Conservation (phyloP, 30 jellyfish, hydroid and myxozoan species). For the Chrysaora quinquecirrha region DNA sequence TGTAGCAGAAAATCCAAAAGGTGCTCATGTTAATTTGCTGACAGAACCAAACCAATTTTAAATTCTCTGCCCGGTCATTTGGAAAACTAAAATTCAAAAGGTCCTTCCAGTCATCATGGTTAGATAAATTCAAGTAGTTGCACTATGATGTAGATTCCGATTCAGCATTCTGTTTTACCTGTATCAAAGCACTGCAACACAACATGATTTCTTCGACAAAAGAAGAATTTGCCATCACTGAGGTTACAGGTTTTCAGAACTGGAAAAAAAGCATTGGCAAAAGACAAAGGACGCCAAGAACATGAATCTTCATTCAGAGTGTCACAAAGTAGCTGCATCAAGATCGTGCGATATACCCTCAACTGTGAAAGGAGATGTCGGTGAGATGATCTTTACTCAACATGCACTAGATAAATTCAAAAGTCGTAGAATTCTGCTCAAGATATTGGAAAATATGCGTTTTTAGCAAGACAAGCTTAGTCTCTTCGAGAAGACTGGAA, state of each 20-base stretch:
- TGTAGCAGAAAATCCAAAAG: conserved; percentile 39
- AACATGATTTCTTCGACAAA: conserved; percentile 58
- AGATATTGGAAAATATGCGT: too few species aligned
- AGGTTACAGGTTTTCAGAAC: conserved; percentile 64
- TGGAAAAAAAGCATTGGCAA: conserved; percentile 75
- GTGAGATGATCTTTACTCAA: too few species aligned
- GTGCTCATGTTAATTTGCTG: conserved; percentile 26
- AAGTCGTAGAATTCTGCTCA: too few species aligned
- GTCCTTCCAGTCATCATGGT: too few species aligned
- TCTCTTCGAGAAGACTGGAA: too few species aligned
- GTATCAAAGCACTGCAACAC: too few species aligned
- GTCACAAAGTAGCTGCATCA: conserved; percentile 72
- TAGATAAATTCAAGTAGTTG: conserved; percentile 55
- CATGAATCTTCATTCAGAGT: too few species aligned
- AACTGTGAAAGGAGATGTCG: too few species aligned
- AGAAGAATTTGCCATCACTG: conserved; percentile 51
- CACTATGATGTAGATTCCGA: conserved; percentile 55
- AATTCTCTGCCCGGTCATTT: conserved; percentile 56
- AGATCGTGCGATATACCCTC: too few species aligned
- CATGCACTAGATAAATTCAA: too few species aligned
- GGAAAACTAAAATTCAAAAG: conserved; percentile 17
- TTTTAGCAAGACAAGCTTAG: too few species aligned
- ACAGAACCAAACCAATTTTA: conserved; percentile 62
- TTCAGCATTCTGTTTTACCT: too few species aligned
- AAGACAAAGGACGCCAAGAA: conserved; percentile 33